Conservation (phyloP, 2,797 vertebrate species). For the Sebastolobus altivelis region DNA sequence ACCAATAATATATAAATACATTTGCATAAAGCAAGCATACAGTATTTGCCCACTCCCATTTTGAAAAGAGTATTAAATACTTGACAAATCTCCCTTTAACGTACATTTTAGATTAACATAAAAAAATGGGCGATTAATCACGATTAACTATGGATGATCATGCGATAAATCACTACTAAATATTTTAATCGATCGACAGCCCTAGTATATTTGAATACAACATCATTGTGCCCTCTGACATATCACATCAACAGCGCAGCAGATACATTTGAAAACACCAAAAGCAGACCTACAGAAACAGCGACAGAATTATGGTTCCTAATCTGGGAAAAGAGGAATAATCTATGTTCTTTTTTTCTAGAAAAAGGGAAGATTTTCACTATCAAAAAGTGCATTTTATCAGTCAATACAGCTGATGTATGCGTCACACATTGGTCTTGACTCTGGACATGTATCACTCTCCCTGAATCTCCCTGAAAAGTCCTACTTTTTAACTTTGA, state of each 20-base stretch:
- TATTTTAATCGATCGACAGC: too few species aligned
- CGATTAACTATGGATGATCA: rapidly evolving
- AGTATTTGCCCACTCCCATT: too few species aligned
- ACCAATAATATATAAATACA: too few species aligned
- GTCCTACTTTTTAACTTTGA: not conserved
- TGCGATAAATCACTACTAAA: too few species aligned
- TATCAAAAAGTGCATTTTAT: not conserved
- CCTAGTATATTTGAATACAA: not conserved
- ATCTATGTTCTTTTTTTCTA: not conserved
- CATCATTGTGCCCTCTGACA: not conserved
- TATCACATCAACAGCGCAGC: not conserved
- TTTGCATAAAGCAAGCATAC: too few species aligned
- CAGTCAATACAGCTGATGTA: not conserved
- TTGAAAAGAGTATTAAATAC: too few species aligned
- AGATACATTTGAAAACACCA: not conserved
- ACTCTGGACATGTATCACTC: not conserved
- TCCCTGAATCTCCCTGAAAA: not conserved
- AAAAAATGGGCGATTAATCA: too few species aligned
- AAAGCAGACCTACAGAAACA: not conserved
- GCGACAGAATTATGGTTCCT: not conserved
- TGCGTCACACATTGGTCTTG: not conserved
- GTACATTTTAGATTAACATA: too few species aligned
- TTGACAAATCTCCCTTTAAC: too few species aligned
- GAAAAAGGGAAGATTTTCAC: not conserved
- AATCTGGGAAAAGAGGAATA: not conserved